A percentile compares a stretch with the other conserved stretches of the same genome.
phyloP scores from a whole-genome alignment of 2,888 invertebrate species.

The Caenorhabditis becei region DNA sequence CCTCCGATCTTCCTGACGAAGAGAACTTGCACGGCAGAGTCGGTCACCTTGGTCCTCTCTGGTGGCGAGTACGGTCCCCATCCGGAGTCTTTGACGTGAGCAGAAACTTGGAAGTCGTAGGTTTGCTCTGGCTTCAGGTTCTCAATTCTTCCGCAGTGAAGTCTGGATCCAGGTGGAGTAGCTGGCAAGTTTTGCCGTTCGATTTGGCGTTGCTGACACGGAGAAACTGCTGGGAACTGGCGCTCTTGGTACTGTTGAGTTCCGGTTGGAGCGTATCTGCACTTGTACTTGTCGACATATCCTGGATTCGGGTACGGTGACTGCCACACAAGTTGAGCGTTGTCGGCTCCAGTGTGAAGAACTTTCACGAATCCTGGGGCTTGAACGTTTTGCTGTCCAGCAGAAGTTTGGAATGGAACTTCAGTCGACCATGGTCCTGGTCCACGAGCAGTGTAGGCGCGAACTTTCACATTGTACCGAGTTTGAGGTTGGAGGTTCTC shows the following conservation, averaged over 20 bases:
- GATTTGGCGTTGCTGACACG: slow-evolving; percentile 76
- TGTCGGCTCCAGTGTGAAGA: slow-evolving; percentile 76
- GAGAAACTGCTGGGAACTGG: slow-evolving; percentile 78
- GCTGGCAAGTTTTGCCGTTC: slow-evolving; percentile 79
- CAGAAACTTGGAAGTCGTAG: slow-evolving; percentile 80
- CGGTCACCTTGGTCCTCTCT: slow-evolving; percentile 69
- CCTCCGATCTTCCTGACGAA: slow-evolving; percentile 76
- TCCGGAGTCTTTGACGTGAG: slow-evolving; percentile 69
- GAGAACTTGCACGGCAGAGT: slow-evolving; percentile 75
- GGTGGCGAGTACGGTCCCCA: slow-evolving; percentile 69
- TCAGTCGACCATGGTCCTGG: slow-evolving; percentile 81
- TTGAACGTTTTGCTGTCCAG: slow-evolving; percentile 57
- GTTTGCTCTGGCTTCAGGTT: slow-evolving; percentile 77
- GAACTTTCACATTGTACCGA: slow-evolving; percentile 78
- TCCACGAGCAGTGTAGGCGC: slow-evolving; percentile 80
- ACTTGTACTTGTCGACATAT: slow-evolving; percentile 80
- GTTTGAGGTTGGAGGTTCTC: slow-evolving; percentile 79
- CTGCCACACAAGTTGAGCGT: slow-evolving; percentile 81
- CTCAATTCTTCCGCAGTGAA: slow-evolving; percentile 80
- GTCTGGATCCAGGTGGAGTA: slow-evolving; percentile 75
- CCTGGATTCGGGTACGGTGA: slow-evolving; percentile 75
- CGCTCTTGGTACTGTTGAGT: slow-evolving; percentile 74
- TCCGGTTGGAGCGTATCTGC: slow-evolving; percentile 76
- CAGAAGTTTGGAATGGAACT: slow-evolving; percentile 76
- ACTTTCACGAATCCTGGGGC: slow-evolving; percentile 68